Conservation (phyloP, 1,140 invertebrate genomes). For the Caenorhabditis latens region DNA sequence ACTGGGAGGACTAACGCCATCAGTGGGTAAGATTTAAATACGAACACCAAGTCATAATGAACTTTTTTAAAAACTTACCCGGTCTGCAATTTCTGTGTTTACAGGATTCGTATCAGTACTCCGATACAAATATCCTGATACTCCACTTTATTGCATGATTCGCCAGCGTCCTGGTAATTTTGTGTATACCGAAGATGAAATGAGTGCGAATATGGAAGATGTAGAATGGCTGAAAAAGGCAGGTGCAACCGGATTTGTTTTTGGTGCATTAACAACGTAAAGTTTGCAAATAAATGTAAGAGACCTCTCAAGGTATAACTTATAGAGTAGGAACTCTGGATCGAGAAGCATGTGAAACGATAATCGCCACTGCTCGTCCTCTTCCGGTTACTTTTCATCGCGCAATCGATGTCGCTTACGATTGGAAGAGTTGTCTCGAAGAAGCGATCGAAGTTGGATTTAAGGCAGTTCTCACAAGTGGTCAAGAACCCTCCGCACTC, state of each 20-base stretch:
- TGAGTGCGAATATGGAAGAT: slow-evolving; percentile 11
- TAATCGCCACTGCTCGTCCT: slow-evolving; percentile 21
- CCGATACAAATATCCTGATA: slow-evolving; percentile 19
- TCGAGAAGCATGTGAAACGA: not conserved
- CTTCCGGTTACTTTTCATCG: slow-evolving; percentile 27
- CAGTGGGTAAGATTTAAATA: not conserved
- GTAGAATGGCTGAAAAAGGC: slow-evolving; percentile 38
- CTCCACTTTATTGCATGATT: slow-evolving; percentile 36
- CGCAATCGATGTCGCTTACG: slow-evolving; percentile 16
- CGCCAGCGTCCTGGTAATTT: slow-evolving; percentile 25
- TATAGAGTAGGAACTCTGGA: slow-evolving; percentile 4
- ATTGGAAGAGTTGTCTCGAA: slow-evolving; percentile 30
- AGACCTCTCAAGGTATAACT: too few species aligned
- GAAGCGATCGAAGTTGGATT: slow-evolving; percentile 20
- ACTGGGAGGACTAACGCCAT: slow-evolving; percentile 24
- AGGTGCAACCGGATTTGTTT: slow-evolving; percentile 17
- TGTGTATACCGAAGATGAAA: slow-evolving; percentile 22
- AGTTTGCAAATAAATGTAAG: not conserved
- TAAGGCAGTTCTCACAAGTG: slow-evolving; percentile 26
- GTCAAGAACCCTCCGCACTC: slow-evolving; percentile 11
- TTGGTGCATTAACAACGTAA: slow-evolving; percentile 44
- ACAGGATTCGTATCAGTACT: slow-evolving; percentile 26
- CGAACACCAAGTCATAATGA: not conserved
- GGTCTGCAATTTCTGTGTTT: not conserved
- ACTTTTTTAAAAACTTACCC: not conserved